Conservation (phyloP, 1,140 invertebrate genomes). For the Bathynomus jamesi region DNA sequence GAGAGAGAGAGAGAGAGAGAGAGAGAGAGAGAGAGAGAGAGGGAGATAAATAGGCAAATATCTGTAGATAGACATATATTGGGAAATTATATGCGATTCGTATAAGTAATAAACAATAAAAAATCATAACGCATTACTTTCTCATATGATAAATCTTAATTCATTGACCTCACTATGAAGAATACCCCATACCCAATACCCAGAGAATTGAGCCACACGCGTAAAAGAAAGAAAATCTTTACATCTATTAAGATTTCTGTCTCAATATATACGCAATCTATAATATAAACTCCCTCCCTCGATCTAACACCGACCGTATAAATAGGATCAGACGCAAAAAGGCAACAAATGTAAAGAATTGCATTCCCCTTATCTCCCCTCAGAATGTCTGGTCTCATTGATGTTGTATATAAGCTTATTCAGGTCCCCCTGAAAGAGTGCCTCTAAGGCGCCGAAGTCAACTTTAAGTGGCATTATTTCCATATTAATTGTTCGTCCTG, state of each 20-base stretch:
- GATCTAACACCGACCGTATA: neutral
- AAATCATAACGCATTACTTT: too few relatives aligned
- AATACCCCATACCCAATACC: too few relatives aligned
- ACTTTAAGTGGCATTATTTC: slow-evolving; percentile 31
- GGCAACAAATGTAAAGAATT: neutral
- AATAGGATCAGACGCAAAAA: neutral
- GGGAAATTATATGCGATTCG: too few relatives aligned
- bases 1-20: neutral
- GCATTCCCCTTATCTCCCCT: slow-evolving; percentile 7
- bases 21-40: neutral
- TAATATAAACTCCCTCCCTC: neutral
- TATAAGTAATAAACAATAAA: too few relatives aligned
- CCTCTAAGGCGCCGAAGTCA: slow-evolving; percentile 14
- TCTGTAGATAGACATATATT: too few relatives aligned
- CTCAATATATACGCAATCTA: neutral
- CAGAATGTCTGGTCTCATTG: slow-evolving; percentile 7
- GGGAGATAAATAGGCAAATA: neutral
- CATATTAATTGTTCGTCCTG: slow-evolving; percentile 31
- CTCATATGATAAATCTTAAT: too few relatives aligned
- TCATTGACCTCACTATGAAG: too few relatives aligned
- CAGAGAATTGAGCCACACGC: too few relatives aligned
- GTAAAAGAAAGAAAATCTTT: slow-evolving; percentile 1
- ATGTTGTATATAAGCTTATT: slow-evolving; percentile 19
- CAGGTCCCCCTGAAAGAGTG: slow-evolving; percentile 17
- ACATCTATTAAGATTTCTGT: slow-evolving; percentile 1